Base-by-base conservation (phyloP, 2,797 vertebrate species). In the Xyrichtys novacula region DNA sequence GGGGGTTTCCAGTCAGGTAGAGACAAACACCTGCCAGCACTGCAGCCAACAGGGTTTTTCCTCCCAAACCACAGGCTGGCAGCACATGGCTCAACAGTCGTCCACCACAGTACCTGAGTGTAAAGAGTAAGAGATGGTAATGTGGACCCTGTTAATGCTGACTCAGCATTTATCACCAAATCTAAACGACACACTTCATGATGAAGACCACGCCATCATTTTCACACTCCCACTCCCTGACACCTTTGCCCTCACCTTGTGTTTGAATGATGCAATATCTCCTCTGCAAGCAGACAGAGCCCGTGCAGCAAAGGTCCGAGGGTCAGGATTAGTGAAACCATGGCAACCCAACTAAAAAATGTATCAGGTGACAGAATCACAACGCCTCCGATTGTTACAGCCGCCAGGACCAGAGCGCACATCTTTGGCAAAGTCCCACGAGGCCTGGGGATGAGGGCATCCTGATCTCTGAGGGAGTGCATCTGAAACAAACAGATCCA, bases 221-320 rank as follows among this genome's bases (percentile, higher is more conserved):
- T 9, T 3, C 10, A 9, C 10, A 20, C n/a, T 43, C 7, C n/a
- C 10, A 1, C 17, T 43, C 19, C 20, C 8, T 0, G n/a, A 10
- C 19, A 43, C 19, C 36, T 20, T 40, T 16, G 29, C 31, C 50
- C 83, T 81, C 52, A 92, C 89, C 89, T 83, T 0, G 88, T 86
- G 25, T 60, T 79, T 22, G 61, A 65, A 19, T 90, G 89, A 53
- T 74, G 5, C 14, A 80, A 23, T 54, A 58, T 42, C 64, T 92
- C 89, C 75, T 91, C 87, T 1, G 28, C 17, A 15, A 91, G 49
- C 36, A 87, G 82, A 65, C 66, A 91, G 7, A 80, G 4, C 14
- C 81, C 81, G 2, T 88, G 80, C 42, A 90, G 55, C 65, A 86
- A n/a, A 44, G 62, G 52, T 5, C 86, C 89, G 6, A 88, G 25